phyloP scores from a whole-genome alignment of 2,888 invertebrate genomes.

The Crepidodera aurea region DNA sequence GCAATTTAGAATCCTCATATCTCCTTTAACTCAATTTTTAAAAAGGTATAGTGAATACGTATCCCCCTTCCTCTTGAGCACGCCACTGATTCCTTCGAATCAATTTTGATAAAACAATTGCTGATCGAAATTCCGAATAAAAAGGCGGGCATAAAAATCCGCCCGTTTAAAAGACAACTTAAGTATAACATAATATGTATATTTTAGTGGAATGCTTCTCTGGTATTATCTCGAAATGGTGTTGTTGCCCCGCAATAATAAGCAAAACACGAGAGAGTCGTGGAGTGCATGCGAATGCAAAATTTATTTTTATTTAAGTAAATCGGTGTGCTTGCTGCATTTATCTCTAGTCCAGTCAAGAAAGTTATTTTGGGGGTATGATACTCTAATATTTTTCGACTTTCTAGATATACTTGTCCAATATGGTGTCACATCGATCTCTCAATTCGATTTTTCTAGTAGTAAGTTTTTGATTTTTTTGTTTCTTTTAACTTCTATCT shows the following conservation, averaged over 20 bases:
- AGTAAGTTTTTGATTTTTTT: too few species aligned
- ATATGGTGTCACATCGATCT: too few species aligned
- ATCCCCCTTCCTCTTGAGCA: too few species aligned
- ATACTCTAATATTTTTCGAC: too few species aligned
- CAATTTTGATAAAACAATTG: conserved; percentile 13
- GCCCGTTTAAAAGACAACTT: conserved; percentile 29
- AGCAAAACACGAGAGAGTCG: conserved; percentile 24
- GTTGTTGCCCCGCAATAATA: conserved; percentile 38
- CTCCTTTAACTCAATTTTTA: too few species aligned
- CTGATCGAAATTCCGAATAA: conserved; percentile 16
- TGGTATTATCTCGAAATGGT: conserved; percentile 32
- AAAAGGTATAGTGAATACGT: too few species aligned
- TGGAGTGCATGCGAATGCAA: conserved; percentile 33
- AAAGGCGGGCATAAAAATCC: conserved; percentile 22
- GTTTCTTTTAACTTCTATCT: too few species aligned
- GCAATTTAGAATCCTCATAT: too few species aligned
- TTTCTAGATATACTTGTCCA: too few species aligned
- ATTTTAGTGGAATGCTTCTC: conserved; percentile 32
- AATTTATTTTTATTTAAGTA: conserved; percentile 41
- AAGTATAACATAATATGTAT: conserved; percentile 33
- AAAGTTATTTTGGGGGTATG: too few species aligned
- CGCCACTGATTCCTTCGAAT: too few species aligned
- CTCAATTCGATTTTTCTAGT: too few species aligned
- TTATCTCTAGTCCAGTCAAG: conserved; percentile 26
- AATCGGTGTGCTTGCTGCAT: conserved; percentile 33